phyloP scores from a whole-genome alignment of 2,797 vertebrate species.

The Enteromius argenteus region DNA sequence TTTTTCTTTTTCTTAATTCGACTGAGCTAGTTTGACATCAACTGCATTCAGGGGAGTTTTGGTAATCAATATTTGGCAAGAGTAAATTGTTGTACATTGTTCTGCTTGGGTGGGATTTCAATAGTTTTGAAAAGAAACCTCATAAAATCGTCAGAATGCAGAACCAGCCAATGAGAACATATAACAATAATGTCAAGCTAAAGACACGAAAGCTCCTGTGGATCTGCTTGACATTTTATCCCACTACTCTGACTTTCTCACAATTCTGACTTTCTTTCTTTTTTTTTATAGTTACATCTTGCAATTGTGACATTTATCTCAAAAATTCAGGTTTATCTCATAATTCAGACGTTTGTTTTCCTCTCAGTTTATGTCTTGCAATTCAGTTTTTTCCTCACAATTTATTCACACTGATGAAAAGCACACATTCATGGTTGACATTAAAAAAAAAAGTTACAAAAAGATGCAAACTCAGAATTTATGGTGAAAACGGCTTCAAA shows the following conservation, averaged over 20 bases:
- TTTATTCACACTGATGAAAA: background rate
- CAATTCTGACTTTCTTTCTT: background rate
- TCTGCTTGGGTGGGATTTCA: background rate
- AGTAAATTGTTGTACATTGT: background rate
- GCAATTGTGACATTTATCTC: no score
- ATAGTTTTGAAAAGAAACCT: background rate
- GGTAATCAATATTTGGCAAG: background rate
- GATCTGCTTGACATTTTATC: background rate
- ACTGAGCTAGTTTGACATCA: background rate
- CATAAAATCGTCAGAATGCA: background rate
- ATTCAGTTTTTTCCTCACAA: background rate
- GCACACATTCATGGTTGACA: background rate
- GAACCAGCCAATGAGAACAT: background rate
- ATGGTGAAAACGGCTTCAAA: background rate
- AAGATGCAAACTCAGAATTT: no score
- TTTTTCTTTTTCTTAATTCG: background rate
- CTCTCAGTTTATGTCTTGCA: background rate
- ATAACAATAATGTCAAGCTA: background rate
- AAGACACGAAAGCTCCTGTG: background rate
- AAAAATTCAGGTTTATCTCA: background rate
- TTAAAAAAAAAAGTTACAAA: no score
- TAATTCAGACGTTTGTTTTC: background rate
- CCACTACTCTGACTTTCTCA: background rate
- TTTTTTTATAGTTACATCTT: background rate
- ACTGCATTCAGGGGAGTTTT: background rate